phyloP scores from a whole-genome alignment of 2,888 invertebrate species.

The Lasiommata megera region DNA sequence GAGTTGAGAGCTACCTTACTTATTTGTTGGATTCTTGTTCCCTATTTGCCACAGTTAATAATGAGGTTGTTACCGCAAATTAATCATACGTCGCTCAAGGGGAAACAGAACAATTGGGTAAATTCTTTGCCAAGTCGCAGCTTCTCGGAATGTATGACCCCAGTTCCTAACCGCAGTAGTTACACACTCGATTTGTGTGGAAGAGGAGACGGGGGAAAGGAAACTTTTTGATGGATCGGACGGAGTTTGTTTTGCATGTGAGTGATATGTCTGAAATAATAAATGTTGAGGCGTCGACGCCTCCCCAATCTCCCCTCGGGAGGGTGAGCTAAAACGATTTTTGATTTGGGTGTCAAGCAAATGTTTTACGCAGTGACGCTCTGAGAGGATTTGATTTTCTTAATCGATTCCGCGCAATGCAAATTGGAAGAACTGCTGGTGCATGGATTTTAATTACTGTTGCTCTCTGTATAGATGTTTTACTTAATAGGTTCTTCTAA shows the following conservation, averaged over 20 bases:
- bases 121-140: constrained; percentile 26
- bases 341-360: constrained; percentile 82
- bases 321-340: constrained; percentile 80
- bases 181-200: constrained; percentile 79
- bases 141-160: constrained; percentile 25
- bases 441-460: constrained; percentile 26
- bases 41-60: constrained; percentile 13
- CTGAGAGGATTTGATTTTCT: constrained; percentile 76
- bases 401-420: constrained; percentile 74
- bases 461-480: not conserved
- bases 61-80: constrained; percentile 27
- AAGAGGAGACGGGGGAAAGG: constrained; percentile 41
- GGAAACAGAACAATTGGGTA: constrained; percentile 19
- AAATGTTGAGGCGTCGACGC: constrained; percentile 81
- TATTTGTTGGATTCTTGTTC: not conserved
- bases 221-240: constrained; percentile 81
- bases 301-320: constrained; percentile 61
- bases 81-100: constrained; percentile 26
- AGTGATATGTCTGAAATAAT: constrained; percentile 82
- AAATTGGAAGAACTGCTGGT: constrained; percentile 44
- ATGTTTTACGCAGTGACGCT: constrained; percentile 78
- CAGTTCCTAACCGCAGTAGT: constrained; percentile 62
- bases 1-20: not conserved
- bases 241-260: constrained; percentile 81
- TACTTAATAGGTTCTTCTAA: not conserved